phyloP scores from a whole-genome alignment of 1,140 invertebrate species.

The Rhyzopertha dominica region DNA sequence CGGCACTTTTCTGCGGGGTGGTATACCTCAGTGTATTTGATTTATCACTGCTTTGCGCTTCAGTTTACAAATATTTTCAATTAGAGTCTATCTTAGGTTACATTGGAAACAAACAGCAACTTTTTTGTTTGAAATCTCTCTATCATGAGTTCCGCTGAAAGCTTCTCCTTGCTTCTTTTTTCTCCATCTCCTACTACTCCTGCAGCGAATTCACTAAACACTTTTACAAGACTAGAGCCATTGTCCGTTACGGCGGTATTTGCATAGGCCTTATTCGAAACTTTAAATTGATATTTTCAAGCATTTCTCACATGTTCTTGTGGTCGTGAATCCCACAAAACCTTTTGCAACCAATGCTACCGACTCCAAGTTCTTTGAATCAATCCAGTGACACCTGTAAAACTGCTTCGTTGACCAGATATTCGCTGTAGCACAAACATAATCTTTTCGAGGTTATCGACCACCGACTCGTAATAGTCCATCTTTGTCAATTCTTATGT shows the following conservation, averaged over 20 bases:
- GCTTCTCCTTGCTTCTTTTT: too few relatives aligned
- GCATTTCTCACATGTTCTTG: conserved; percentile 10
- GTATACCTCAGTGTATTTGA: too few relatives aligned
- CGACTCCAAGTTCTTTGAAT: conserved; percentile 15
- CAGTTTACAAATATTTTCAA: too few relatives aligned
- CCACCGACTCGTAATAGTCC: too few relatives aligned
- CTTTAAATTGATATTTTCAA: conserved; percentile 19
- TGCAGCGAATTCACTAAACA: conserved; percentile 20
- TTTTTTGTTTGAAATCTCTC: too few relatives aligned
- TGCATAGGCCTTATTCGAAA: conserved; percentile 19
- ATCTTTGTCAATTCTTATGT: too few relatives aligned
- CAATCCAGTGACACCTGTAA: conserved; percentile 26
- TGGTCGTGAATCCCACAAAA: conserved; percentile 28
- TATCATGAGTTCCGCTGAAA: too few relatives aligned
- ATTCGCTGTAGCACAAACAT: conserved; percentile 24
- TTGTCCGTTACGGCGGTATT: conserved; percentile 30
- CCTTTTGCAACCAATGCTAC: conserved; percentile 19
- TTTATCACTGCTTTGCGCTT: too few relatives aligned
- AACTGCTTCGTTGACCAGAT: conserved; percentile 20
- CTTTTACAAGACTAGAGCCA: conserved; percentile 29
- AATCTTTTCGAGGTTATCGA: too few relatives aligned
- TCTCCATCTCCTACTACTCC: conserved; percentile 10
- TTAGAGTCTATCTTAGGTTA: too few relatives aligned
- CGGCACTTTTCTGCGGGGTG: too few relatives aligned
- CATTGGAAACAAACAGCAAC: too few relatives aligned